Percentiles rank a stretch among this genome's conserved stretches.
Evolutionary conservation across 1,140 invertebrate genomes (phyloP).

Genomic region (Papilio machaon): DNA sequence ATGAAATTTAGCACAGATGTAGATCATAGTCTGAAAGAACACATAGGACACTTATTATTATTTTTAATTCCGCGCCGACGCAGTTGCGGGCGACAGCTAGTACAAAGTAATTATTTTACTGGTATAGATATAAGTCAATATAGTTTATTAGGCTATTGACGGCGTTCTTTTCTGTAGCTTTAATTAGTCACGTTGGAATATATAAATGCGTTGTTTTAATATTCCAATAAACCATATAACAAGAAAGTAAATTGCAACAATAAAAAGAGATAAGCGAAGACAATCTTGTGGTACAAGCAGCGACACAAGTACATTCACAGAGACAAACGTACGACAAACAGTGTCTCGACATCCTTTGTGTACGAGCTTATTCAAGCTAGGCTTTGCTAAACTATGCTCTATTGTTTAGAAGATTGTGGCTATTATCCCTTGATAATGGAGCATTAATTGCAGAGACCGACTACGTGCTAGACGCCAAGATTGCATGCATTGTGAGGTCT

Average conservation of each 20-base stretch:
- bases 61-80: too few relatives aligned
- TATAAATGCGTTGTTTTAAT: not conserved
- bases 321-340: slow-evolving; percentile 34
- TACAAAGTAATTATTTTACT: not conserved
- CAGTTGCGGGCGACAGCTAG: too few relatives aligned
- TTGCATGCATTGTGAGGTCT: slow-evolving; percentile 11
- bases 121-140: not conserved
- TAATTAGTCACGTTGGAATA: not conserved
- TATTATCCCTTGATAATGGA: slow-evolving; percentile 34
- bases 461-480: slow-evolving; percentile 4
- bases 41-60: too few relatives aligned
- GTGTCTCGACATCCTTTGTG: slow-evolving; percentile 22
- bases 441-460: slow-evolving; percentile 8
- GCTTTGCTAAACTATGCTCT: slow-evolving; percentile 19
- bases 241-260: not conserved
- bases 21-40: too few relatives aligned
- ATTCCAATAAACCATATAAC: not conserved
- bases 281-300: slow-evolving; percentile 30
- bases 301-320: slow-evolving; percentile 26
- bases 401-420: slow-evolving; percentile 35
- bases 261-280: slow-evolving; percentile 28
- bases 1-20: too few relatives aligned
- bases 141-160: not conserved
- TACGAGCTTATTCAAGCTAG: slow-evolving; percentile 20
- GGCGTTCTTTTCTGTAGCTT: not conserved